Conservation (phyloP, 1,140 invertebrate species). For the Caenorhabditis brenneri region DNA sequence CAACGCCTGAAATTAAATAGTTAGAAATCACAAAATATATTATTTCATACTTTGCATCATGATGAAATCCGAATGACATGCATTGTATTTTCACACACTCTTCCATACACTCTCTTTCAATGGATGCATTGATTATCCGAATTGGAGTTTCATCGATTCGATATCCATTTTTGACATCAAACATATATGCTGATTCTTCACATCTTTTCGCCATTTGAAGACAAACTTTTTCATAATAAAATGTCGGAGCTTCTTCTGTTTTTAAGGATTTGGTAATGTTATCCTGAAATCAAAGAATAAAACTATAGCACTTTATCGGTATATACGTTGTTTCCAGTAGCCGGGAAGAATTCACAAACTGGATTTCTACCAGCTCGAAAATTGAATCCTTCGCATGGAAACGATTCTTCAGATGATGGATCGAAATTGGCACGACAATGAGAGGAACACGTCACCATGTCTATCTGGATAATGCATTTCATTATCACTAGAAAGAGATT, state of each 20-base stretch:
- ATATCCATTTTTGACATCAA: conserved; percentile 37
- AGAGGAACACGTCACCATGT: conserved; percentile 41
- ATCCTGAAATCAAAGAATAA: background rate
- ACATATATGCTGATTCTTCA: conserved; percentile 40
- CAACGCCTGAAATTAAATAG: conserved; percentile 20
- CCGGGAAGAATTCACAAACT: conserved; percentile 43
- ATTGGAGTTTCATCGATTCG: background rate
- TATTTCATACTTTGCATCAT: background rate
- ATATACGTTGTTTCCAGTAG: background rate
- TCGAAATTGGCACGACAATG: conserved; percentile 45
- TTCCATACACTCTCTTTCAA: conserved; percentile 32
- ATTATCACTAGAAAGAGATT: background rate
- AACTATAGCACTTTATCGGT: background rate
- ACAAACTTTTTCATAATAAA: conserved; percentile 47
- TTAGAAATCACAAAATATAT: background rate
- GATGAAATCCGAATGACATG: conserved; percentile 27
- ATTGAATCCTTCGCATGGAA: conserved; percentile 50
- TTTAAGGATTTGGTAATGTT: background rate
- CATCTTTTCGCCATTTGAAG: conserved; percentile 39
- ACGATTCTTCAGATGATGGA: conserved; percentile 33
- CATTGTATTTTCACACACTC: conserved; percentile 40
- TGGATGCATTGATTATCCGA: background rate
- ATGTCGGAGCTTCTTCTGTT: conserved; percentile 14
- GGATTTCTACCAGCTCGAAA: conserved; percentile 38
- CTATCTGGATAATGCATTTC: conserved; percentile 6